Evolutionary conservation across 2,888 invertebrate genomes (phyloP).

Genomic region (Cantharis flavilabris): DNA sequence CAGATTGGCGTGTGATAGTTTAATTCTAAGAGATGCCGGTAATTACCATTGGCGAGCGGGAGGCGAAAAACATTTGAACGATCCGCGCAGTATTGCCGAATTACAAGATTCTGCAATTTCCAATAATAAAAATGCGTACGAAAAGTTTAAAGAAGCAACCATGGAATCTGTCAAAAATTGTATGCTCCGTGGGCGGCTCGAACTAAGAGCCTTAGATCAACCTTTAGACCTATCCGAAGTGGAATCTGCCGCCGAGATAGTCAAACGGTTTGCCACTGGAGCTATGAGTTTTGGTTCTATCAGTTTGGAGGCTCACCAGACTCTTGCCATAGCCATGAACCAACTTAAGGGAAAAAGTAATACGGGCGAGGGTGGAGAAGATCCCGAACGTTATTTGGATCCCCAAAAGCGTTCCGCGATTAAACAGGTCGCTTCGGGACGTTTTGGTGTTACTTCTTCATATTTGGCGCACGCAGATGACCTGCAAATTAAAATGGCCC

Average conservation of each 20-base stretch:
- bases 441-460: conserved; percentile 97
- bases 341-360: conserved; percentile 96
- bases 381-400: conserved; percentile 77
- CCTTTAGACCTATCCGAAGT: conserved; percentile 86
- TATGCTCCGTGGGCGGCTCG: conserved; percentile 91
- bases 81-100: conserved; percentile 78
- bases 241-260: conserved; percentile 92
- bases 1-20: conserved; percentile 68
- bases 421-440: conserved; percentile 98
- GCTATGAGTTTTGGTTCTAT: conserved; percentile 70
- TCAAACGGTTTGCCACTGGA: conserved; percentile 91
- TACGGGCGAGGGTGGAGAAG: conserved; percentile 96
- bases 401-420: conserved; percentile 87
- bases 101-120: conserved; percentile 85
- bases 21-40: conserved; percentile 80
- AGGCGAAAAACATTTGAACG: conserved; percentile 98
- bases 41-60: conserved; percentile 96
- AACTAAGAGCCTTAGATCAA: conserved; percentile 76
- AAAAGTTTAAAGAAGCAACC: conserved; percentile 83
- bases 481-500: conserved; percentile 98
- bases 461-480: conserved; percentile 98
- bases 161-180: conserved; percentile 84
- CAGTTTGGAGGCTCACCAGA: conserved; percentile 93
- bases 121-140: conserved; percentile 83
- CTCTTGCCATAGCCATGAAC: conserved; percentile 97